Percentiles rank a stretch among this genome's conserved stretches.
These are phyloP conservation scores for Mionectes macconnelli DNA, from an alignment of 2,113 vertebrate species.

Conservation along the genomic window DNA sequence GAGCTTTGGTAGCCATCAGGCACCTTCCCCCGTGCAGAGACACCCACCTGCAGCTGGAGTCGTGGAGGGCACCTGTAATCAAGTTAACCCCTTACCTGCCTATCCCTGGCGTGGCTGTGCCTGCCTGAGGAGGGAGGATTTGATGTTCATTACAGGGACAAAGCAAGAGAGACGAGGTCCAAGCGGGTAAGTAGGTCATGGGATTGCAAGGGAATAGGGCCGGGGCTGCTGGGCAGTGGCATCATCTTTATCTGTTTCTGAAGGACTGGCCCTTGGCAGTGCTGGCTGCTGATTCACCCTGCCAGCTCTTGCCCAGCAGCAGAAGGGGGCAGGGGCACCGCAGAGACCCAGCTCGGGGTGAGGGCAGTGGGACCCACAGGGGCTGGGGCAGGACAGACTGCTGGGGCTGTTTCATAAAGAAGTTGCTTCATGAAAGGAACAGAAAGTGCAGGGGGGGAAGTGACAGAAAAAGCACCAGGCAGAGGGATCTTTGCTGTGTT, in stretches of 20 bases:
- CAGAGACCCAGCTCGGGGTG: background rate
- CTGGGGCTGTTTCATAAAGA: background rate
- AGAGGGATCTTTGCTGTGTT: background rate
- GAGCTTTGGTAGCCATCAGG: background rate
- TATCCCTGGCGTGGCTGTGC: rapidly evolving
- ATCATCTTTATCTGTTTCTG: conserved; percentile 17
- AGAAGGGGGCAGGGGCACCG: background rate
- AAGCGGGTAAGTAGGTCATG: conserved; percentile 46
- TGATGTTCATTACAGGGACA: background rate
- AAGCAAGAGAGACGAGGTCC: background rate
- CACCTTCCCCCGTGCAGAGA: background rate
- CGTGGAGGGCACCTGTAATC: rapidly evolving
- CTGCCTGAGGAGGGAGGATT: background rate
- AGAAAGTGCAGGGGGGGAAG: conserved; percentile 16
- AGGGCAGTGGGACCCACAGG: background rate
- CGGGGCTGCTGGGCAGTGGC: conserved; percentile 2
- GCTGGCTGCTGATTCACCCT: conserved; percentile 1
- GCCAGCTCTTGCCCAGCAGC: background rate
- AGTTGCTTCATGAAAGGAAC: background rate
- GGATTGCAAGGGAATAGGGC: background rate
- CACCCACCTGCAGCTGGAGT: background rate
- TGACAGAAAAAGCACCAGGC: background rate
- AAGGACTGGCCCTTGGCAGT: background rate
- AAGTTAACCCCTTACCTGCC: background rate
- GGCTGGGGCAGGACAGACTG: background rate